These are phyloP conservation scores for Drosophila demipolita DNA, from an alignment of 2,888 invertebrate species.

Conservation along the genomic window DNA sequence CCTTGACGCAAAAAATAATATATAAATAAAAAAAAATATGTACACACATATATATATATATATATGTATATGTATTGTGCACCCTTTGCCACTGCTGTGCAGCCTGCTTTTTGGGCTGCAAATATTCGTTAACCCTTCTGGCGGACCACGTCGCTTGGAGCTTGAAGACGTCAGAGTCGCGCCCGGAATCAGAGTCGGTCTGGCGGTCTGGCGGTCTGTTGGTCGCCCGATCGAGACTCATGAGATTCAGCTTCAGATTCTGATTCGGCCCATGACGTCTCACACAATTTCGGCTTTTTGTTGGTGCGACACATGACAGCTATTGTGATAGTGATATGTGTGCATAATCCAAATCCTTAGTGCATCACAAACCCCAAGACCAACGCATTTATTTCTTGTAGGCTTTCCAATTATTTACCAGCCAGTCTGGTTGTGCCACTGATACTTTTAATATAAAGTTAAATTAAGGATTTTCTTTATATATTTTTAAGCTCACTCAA, in stretches of 20 bases:
- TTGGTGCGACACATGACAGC: constrained; percentile 45
- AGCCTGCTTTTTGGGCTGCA: constrained; percentile 5
- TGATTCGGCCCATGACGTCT: constrained; percentile 51
- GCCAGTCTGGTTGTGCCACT: background rate
- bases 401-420: background rate
- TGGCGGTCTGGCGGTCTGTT: background rate
- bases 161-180: constrained; percentile 42
- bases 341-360: constrained; percentile 38
- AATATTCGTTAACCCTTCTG: constrained; percentile 30
- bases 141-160: constrained; percentile 33
- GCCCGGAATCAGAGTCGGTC: constrained; percentile 7
- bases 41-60: background rate
- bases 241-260: constrained; percentile 15
- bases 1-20: constrained; percentile 41
- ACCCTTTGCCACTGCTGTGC: constrained; percentile 39
- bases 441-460: background rate
- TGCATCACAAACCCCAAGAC: background rate
- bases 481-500: background rate
- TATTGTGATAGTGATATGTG: constrained; percentile 57
- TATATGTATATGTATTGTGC: constrained; percentile 17
- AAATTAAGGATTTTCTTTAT: background rate
- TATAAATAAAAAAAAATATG: background rate
- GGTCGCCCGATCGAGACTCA: constrained; percentile 33
- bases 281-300: constrained; percentile 21
- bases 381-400: background rate